Evolutionary conservation across 2,888 invertebrate genomes (phyloP), one percentile per base, ranked within the genome.

Genomic region (Alloplasta piceator): DNA sequence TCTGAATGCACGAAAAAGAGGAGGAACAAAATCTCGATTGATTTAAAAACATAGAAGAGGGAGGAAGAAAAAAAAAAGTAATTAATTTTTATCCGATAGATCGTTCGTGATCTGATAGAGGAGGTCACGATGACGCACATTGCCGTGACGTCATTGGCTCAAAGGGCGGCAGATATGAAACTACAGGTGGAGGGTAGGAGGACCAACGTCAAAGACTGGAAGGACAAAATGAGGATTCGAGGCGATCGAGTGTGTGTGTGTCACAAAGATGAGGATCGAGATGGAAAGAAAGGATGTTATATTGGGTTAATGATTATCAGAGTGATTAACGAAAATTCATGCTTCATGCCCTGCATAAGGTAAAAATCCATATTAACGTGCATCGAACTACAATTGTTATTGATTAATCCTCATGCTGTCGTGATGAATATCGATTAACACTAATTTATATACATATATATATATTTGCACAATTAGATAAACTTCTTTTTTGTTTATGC

Each of bases 241-340:
- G 63, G 70, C 70, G 75, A 75, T 73, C 48, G 61, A 78, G 76
- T 83, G 81, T 81, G n/a, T n/a, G n/a, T n/a, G n/a, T n/a, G n/a
- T 73, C 64, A 78, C 80, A 64, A 70, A 71, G 58, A 46, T 6
- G 41, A 73, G 73, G 67, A 78, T 68, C 38, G 77, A 82, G 77
- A 77, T n/a, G n/a, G 67, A n/a, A n/a, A 77, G 52, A 73, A 52
- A 58, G 68, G 60, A 60, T 61, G 6, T 81, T 70, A 71, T 61
- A 52, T 77, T 10, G 71, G 72, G 74, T 78, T 75, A 61, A 78
- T 84, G 81, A 80, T 82, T 56, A 83, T 64, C 76, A 66, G 67
- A 75, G 64, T 86, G 81, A 67, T 79, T 78, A 80, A 81, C 75
- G 78, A 86, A 86, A 86, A 86, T 86, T 82, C 88, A 87, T 88